These are phyloP conservation scores for Chrysopilus asiliformis DNA, from an alignment of 2,888 invertebrate genomes.

Conservation along the genomic window DNA sequence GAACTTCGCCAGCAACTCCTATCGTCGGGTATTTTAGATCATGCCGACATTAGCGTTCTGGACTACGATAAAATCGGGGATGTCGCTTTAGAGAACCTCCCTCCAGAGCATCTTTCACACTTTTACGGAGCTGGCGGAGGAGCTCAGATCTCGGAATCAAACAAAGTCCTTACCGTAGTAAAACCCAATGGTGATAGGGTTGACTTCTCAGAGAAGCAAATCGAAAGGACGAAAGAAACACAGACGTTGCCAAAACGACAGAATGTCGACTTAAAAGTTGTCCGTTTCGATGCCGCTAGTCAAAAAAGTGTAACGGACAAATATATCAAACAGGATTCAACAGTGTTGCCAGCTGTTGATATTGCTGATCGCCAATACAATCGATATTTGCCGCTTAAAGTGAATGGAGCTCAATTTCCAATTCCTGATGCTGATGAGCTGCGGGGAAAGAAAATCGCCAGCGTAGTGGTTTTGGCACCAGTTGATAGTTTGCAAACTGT, in stretches of 20 bases:
- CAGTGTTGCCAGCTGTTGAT: constrained; percentile 59
- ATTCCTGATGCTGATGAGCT: constrained; percentile 65
- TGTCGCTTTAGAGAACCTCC: constrained; percentile 66
- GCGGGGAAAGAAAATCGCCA: constrained; percentile 62
- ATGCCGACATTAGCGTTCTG: constrained; percentile 74
- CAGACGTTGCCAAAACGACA: constrained; percentile 38
- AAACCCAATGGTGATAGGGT: constrained; percentile 48
- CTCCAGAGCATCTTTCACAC: constrained; percentile 74
- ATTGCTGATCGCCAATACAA: constrained; percentile 64
- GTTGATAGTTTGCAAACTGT: constrained; percentile 48
- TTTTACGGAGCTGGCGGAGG: constrained; percentile 75
- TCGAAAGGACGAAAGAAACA: constrained; percentile 36
- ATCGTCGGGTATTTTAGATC: constrained; percentile 72
- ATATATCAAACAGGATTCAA: constrained; percentile 58
- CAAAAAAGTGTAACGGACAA: constrained; percentile 58
- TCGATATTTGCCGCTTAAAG: constrained; percentile 70
- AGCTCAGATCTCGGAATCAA: constrained; percentile 56
- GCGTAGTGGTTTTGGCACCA: constrained; percentile 74
- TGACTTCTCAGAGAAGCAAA: constrained; percentile 39
- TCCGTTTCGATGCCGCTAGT: constrained; percentile 64
- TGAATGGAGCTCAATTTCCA: constrained; percentile 73
- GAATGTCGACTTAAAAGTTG: constrained; percentile 72
- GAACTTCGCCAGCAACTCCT: constrained; percentile 70
- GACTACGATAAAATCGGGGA: constrained; percentile 83
- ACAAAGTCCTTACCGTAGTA: constrained; percentile 52